Evolutionary conservation across 2,113 vertebrate genomes (phyloP).

Genomic region (Oryzias javanicus): DNA sequence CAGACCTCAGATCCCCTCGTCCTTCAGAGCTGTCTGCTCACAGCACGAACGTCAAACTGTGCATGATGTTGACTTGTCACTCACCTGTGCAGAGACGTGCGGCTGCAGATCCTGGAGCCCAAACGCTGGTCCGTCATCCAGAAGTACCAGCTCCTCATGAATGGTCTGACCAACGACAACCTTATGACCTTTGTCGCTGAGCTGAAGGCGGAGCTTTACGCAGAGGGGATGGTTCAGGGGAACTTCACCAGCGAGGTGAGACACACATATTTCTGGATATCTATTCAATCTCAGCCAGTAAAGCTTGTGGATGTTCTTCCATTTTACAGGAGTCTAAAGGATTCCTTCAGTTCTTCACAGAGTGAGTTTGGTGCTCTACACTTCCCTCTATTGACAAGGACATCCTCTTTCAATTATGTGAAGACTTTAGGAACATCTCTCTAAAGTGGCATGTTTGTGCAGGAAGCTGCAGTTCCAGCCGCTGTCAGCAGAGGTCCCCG

Average conservation of each 20-base stretch:
- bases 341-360: slow-evolving; percentile 71
- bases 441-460: neutral
- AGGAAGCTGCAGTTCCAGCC: slow-evolving; percentile 87
- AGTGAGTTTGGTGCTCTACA: slow-evolving; percentile 62
- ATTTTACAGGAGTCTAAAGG: slow-evolving; percentile 69
- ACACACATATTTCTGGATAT: neutral
- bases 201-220: slow-evolving; percentile 87
- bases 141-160: slow-evolving; percentile 85
- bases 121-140: slow-evolving; percentile 92
- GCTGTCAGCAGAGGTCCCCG: slow-evolving; percentile 82
- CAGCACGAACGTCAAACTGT: too few relatives aligned
- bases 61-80: too few relatives aligned
- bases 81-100: slow-evolving; percentile 79
- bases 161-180: slow-evolving; percentile 80
- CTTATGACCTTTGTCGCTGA: slow-evolving; percentile 81
- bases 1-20: too few relatives aligned
- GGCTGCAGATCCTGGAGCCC: slow-evolving; percentile 88
- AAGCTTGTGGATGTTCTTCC: neutral
- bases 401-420: too few relatives aligned
- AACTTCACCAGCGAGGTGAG: slow-evolving; percentile 87
- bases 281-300: too few relatives aligned
- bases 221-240: slow-evolving; percentile 91
- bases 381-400: neutral
- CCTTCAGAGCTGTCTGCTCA: too few relatives aligned
- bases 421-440: too few relatives aligned